phyloP scores from a whole-genome alignment of 2,113 vertebrate genomes.

The Chaenogobius annularis region DNA sequence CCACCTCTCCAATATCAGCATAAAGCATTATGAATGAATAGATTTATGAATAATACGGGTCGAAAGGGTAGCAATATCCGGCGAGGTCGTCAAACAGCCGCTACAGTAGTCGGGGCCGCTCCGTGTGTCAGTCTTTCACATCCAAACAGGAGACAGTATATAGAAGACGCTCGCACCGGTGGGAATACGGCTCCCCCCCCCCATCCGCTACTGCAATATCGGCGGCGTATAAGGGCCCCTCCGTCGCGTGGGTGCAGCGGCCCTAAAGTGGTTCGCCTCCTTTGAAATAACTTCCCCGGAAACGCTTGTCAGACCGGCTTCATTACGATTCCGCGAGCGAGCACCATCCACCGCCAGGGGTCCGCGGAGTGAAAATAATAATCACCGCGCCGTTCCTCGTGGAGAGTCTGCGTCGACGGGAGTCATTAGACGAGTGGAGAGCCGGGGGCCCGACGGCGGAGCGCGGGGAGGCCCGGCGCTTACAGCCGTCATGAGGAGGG shows the following conservation, averaged over 20 bases:
- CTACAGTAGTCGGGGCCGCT: background rate
- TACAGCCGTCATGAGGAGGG: slow-evolving; percentile 58
- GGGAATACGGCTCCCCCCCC: slow-evolving; percentile 6
- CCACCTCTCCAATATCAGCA: background rate
- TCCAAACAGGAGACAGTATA: background rate
- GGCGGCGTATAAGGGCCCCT: background rate
- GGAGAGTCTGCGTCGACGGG: slow-evolving; percentile 55
- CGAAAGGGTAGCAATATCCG: slow-evolving; percentile 1
- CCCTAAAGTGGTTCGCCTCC: slow-evolving; percentile 15
- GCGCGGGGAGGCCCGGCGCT: slow-evolving; percentile 42
- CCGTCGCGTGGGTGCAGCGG: slow-evolving; percentile 15
- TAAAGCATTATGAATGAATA: slow-evolving; percentile 7
- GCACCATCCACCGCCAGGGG: slow-evolving; percentile 42
- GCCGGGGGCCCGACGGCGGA: slow-evolving; percentile 47
- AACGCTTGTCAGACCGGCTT: slow-evolving; percentile 32
- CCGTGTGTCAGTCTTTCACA: background rate
- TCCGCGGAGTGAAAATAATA: slow-evolving; percentile 71
- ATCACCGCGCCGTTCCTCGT: slow-evolving; percentile 64
- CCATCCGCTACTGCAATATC: slow-evolving; percentile 1
- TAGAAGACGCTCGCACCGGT: background rate
- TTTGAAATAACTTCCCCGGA: slow-evolving; percentile 46
- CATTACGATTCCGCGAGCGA: slow-evolving; percentile 59
- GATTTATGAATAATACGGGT: slow-evolving; percentile 6
- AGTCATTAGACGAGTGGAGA: slow-evolving; percentile 66
- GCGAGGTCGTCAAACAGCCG: background rate